Conservation (phyloP, 2,797 vertebrate species). For the Distichodus sexfasciatus region DNA sequence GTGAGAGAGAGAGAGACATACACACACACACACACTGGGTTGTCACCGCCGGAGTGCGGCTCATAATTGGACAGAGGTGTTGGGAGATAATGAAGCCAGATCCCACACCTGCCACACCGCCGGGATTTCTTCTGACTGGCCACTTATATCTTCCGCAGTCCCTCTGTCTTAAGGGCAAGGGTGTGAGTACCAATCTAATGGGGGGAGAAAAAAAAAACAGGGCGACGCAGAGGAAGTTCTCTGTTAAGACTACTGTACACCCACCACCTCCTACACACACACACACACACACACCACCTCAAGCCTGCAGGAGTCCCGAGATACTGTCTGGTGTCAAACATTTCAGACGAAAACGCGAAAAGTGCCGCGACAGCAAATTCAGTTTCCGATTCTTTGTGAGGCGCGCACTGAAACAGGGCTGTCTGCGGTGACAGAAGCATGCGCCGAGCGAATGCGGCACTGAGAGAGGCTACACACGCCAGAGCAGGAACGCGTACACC, state of each 20-base stretch:
- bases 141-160: slow-evolving; percentile 76
- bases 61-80: slow-evolving; percentile 82
- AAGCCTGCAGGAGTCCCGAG: slow-evolving; percentile 66
- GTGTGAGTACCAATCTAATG: slow-evolving; percentile 73
- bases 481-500: too few relatives aligned
- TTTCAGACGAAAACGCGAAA: slow-evolving; percentile 74
- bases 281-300: slow-evolving; percentile 35
- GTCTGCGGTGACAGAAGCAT: slow-evolving; percentile 74
- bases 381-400: slow-evolving; percentile 74
- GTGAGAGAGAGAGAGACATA: not conserved
- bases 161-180: slow-evolving; percentile 75
- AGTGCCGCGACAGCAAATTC: slow-evolving; percentile 79
- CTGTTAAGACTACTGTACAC: slow-evolving; percentile 67
- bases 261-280: not conserved
- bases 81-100: slow-evolving; percentile 81
- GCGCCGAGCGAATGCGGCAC: slow-evolving; percentile 24
- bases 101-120: slow-evolving; percentile 77
- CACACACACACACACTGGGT: slow-evolving; percentile 14
- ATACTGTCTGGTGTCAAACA: slow-evolving; percentile 76
- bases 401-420: slow-evolving; percentile 64
- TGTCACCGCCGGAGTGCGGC: slow-evolving; percentile 71
- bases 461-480: slow-evolving; percentile 30
- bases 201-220: slow-evolving; percentile 63
- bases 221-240: slow-evolving; percentile 72
- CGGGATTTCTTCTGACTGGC: slow-evolving; percentile 78